Evolutionary conservation across 2,888 invertebrate species (phyloP), one percentile per base, ranked within the genome.

Genomic region (Augochlorella aurata): DNA sequence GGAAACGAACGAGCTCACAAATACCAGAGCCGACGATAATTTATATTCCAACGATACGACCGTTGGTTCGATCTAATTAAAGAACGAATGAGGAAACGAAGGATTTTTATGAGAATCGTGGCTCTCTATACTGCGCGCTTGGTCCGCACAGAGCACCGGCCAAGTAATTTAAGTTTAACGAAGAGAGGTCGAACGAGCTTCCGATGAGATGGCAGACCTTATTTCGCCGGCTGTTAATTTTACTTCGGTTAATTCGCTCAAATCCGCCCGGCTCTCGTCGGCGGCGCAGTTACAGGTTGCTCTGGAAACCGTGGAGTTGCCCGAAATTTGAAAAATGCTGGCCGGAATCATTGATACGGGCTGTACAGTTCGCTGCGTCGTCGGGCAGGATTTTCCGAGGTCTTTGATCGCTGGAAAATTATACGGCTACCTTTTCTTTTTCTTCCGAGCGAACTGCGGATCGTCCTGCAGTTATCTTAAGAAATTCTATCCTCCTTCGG

Each of bases 101-200:
- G 74, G 83, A 83, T 84, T 84, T 84, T 84, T 84, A 84, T 73
- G 80, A 68, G 84, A 80, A 84, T 84, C 74, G 69, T 81, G 84
- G 49, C 74, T 61, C 72, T 61, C 47, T 52, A 9, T 58, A 67
- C 10, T 63, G 18, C 63, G 66, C 29, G 29, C 50, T 66, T 38
- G 71, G 49, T 18, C 54, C 63, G 58, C 49, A 63, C 49, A 21
- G 44, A 63, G 2, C 38, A 18, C 24, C 29, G 63, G 69, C 63
- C 47, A 14, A 66, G 77, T 84, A 84, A 84, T 84, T 84, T 72
- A 72, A 71, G 61, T 84, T 84, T 84, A 84, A 84, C 84, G 80
- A 84, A 84, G 84, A 84, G 71, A 75, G 84, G 77, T 84, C 77
- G 84, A 77, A 84, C 75, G 84, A 80, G 73, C 79, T 79, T 71